Evolutionary conservation across 2,888 invertebrate species (phyloP).

Genomic region (Brachylomia viminalis): DNA sequence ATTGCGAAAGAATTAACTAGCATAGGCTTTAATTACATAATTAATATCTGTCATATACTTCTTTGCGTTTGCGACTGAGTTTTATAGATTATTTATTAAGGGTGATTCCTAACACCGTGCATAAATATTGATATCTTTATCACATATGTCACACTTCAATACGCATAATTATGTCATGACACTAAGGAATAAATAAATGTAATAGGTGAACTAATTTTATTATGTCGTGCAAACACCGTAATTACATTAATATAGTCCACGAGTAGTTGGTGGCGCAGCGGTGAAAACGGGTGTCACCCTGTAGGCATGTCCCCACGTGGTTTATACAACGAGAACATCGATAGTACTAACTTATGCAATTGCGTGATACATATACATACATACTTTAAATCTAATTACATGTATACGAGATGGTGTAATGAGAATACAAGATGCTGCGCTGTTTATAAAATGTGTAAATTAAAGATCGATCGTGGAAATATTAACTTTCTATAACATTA

Average conservation of each 20-base stretch:
- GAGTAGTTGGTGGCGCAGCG: constrained; percentile 79
- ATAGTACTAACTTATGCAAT: constrained; percentile 72
- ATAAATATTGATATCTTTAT: constrained; percentile 64
- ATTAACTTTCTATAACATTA: neutral
- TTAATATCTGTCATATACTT: constrained; percentile 45
- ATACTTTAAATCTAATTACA: constrained; percentile 53
- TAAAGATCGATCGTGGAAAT: neutral
- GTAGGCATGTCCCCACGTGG: constrained; percentile 70
- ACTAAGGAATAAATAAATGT: constrained; percentile 67
- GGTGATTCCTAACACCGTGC: constrained; percentile 28
- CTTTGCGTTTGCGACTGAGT: constrained; percentile 18
- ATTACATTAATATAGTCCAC: constrained; percentile 83
- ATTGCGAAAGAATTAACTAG: constrained; percentile 58
- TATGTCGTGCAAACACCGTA: constrained; percentile 71
- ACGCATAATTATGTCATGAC: constrained; percentile 38
- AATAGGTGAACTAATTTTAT: constrained; percentile 78
- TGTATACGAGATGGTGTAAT: constrained; percentile 38
- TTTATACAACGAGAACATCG: constrained; percentile 72
- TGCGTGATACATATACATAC: constrained; percentile 72
- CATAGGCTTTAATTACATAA: constrained; percentile 41
- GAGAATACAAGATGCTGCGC: constrained; percentile 40
- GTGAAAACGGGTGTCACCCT: constrained; percentile 74
- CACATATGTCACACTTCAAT: constrained; percentile 68
- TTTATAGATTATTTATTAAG: constrained; percentile 26
- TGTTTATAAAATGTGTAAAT: constrained; percentile 26